phyloP scores from a whole-genome alignment of 1,140 invertebrate species.

The Diabrotica virgifera region DNA sequence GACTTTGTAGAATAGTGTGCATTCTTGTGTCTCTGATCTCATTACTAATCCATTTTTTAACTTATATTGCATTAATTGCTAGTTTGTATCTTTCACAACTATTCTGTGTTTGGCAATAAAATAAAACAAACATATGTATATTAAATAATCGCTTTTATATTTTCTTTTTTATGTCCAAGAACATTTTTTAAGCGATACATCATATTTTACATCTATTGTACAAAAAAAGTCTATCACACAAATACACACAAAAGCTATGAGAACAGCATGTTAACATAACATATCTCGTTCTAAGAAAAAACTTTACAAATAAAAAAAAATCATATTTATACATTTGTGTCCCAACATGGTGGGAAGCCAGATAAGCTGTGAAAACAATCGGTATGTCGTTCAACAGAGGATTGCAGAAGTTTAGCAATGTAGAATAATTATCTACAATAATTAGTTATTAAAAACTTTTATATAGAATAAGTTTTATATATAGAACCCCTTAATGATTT shows the following conservation, averaged over 20 bases:
- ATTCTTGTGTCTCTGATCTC: too few relatives aligned
- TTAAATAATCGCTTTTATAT: constrained; percentile 41
- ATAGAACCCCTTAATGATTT: too few relatives aligned
- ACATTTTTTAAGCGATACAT: constrained; percentile 41
- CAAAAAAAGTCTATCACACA: constrained; percentile 49
- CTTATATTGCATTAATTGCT: too few relatives aligned
- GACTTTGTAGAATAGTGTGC: too few relatives aligned
- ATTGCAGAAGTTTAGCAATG: neutral
- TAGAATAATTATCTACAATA: neutral
- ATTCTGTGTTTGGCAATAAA: neutral
- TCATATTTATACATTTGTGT: neutral
- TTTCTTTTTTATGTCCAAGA: constrained; percentile 25
- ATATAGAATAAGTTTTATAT: too few relatives aligned
- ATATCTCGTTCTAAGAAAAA: neutral
- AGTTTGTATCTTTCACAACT: too few relatives aligned
- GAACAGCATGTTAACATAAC: constrained; percentile 37
- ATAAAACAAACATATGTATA: constrained; percentile 12
- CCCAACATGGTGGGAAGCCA: neutral
- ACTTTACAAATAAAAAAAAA: constrained; percentile 13
- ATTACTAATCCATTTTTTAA: too few relatives aligned
- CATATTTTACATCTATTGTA: constrained; percentile 45
- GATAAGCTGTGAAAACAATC: constrained; percentile 4
- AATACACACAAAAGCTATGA: constrained; percentile 45
- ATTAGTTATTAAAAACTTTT: neutral
- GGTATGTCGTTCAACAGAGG: too few relatives aligned